These are phyloP conservation scores for Phoebastria nigripes DNA, from an alignment of 2,797 vertebrate species.

Conservation along the genomic window DNA sequence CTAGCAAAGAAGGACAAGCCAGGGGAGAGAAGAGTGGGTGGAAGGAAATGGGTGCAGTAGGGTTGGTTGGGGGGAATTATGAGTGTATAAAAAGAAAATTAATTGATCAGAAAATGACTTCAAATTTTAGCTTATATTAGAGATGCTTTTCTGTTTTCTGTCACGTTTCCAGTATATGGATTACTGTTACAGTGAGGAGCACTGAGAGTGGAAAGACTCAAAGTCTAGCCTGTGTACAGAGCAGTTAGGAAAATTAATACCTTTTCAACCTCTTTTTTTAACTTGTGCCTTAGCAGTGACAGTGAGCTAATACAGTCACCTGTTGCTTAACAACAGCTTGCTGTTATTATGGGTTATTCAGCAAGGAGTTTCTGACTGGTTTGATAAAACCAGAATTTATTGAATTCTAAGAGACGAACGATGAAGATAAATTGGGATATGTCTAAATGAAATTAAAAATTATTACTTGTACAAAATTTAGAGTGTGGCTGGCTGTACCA, in stretches of 20 bases:
- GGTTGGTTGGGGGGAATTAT: not conserved
- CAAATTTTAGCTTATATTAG: not conserved
- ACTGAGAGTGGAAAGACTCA: not conserved
- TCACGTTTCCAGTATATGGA: not conserved
- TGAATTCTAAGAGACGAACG: not conserved
- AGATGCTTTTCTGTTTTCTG: not conserved
- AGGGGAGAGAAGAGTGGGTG: not conserved
- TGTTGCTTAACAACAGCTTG: slow-evolving; percentile 13
- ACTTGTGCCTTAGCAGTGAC: not conserved
- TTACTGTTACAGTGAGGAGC: not conserved
- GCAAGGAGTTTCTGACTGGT: slow-evolving; percentile 14
- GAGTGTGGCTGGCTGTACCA: slow-evolving; percentile 9
- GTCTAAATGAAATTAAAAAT: slow-evolving; percentile 72
- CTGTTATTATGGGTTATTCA: slow-evolving; percentile 39
- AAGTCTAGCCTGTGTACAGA: not conserved
- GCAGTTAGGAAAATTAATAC: not conserved
- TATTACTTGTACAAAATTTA: slow-evolving; percentile 57
- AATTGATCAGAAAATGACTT: not conserved
- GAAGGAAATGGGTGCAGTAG: not conserved
- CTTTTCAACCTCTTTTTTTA: not conserved
- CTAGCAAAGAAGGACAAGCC: not conserved
- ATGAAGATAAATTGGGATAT: slow-evolving; percentile 70
- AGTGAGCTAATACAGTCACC: not conserved
- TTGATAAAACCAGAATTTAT: slow-evolving; percentile 53
- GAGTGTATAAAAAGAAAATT: not conserved